These are phyloP conservation scores for Ophiothrix spiculata DNA, from an alignment of 35 echinoderm and acorn worm species.

Conservation along the genomic window DNA sequence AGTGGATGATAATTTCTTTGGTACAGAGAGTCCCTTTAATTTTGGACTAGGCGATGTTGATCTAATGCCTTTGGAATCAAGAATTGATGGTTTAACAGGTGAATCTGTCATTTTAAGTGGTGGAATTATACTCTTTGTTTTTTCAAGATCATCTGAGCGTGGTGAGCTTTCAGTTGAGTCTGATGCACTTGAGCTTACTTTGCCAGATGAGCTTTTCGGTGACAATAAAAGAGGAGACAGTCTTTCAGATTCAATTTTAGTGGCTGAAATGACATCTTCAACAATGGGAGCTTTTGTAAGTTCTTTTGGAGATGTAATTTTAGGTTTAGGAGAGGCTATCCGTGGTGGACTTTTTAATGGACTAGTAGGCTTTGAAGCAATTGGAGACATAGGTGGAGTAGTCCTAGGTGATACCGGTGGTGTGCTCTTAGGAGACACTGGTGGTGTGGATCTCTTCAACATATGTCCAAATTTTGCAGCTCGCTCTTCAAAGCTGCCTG, in stretches of 20 bases:
- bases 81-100: slow-evolving; percentile 45
- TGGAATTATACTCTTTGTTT: slow-evolving; percentile 7
- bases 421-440: slow-evolving; percentile 6
- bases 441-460: neutral
- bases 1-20: slow-evolving; percentile 69
- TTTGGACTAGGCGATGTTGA: slow-evolving; percentile 27
- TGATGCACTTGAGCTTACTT: neutral
- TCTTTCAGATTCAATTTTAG: neutral
- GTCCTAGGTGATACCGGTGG: slow-evolving; percentile 21
- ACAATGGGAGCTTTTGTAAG: neutral
- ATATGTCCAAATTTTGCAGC: slow-evolving; percentile 25
- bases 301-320: neutral
- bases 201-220: neutral
- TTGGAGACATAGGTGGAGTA: slow-evolving; percentile 1
- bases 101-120: slow-evolving; percentile 27
- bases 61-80: slow-evolving; percentile 23
- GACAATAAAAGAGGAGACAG: neutral
- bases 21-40: slow-evolving; percentile 73
- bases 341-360: slow-evolving; percentile 2
- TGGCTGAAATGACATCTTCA: neutral
- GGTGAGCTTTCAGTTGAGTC: neutral
- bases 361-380: neutral
- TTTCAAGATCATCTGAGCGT: neutral
- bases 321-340: slow-evolving; percentile 5
- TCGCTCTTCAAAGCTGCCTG: slow-evolving; percentile 26